phyloP scores from a whole-genome alignment of 1,140 invertebrate species.

The Nautilus pompilius region DNA sequence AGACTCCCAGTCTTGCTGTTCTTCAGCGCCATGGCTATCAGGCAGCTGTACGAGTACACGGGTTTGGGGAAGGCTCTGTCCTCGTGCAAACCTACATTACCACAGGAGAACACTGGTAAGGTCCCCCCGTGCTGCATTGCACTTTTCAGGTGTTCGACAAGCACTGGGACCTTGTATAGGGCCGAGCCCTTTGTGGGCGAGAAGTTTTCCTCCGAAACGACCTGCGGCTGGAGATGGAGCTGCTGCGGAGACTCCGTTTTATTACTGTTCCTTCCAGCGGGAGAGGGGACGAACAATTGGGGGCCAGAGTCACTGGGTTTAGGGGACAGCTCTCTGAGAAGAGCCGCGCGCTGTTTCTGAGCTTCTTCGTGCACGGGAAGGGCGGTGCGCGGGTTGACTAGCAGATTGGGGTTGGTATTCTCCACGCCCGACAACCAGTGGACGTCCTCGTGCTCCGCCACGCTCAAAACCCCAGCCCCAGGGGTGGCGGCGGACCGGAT shows the following conservation, averaged over 20 bases:
- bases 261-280: neutral
- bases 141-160: constrained; percentile 39
- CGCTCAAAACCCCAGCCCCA: neutral
- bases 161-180: constrained; percentile 18
- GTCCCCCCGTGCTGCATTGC: constrained; percentile 18
- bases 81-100: neutral
- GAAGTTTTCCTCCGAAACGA: constrained; percentile 6
- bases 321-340: constrained; percentile 20
- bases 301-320: constrained; percentile 18
- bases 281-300: constrained; percentile 8
- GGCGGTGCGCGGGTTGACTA: constrained; percentile 54
- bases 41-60: constrained; percentile 94
- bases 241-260: neutral
- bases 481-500: neutral
- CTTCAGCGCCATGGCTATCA: constrained; percentile 96
- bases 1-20: constrained; percentile 90
- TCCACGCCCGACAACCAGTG: constrained; percentile 20
- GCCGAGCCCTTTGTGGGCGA: constrained; percentile 33
- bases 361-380: constrained; percentile 33
- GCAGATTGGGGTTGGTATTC: constrained; percentile 44
- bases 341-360: constrained; percentile 7
- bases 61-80: constrained; percentile 80
- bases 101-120: constrained; percentile 3
- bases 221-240: constrained; percentile 10
- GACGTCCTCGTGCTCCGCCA: neutral